Conservation (phyloP, 2,113 vertebrate species). For the Silurus glanis region DNA sequence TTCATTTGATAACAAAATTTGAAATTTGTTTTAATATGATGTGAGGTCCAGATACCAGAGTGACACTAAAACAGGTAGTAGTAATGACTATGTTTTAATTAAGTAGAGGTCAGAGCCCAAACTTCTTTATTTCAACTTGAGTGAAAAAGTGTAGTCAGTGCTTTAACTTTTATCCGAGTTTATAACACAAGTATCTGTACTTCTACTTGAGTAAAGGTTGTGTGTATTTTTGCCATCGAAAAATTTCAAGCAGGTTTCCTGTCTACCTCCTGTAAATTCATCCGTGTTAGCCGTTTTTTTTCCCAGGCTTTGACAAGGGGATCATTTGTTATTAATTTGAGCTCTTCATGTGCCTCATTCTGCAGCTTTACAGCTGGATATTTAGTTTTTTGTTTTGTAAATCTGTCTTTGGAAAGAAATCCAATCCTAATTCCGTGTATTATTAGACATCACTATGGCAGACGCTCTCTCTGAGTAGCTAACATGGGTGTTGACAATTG, state of each 20-base stretch:
- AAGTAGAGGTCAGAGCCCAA: too few species aligned
- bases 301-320: neutral
- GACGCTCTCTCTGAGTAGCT: neutral
- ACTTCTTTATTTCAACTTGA: too few species aligned
- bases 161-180: too few species aligned
- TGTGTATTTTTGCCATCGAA: too few species aligned
- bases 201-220: too few species aligned
- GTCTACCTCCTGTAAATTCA: neutral
- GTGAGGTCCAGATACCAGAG: too few species aligned
- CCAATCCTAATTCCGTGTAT: neutral
- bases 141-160: too few species aligned
- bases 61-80: too few species aligned
- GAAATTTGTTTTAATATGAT: too few species aligned
- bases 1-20: too few species aligned
- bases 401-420: neutral
- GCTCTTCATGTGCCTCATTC: neutral
- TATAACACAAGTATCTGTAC: too few species aligned
- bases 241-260: neutral
- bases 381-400: neutral
- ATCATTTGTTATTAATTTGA: neutral
- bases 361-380: neutral
- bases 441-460: neutral
- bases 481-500: conserved; percentile 17
- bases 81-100: too few species aligned
- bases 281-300: neutral